A percentile compares a stretch with the other conserved stretches of the same genome.
Conservation (phyloP, 2,888 invertebrate species). For the Lasioglossum morio region DNA sequence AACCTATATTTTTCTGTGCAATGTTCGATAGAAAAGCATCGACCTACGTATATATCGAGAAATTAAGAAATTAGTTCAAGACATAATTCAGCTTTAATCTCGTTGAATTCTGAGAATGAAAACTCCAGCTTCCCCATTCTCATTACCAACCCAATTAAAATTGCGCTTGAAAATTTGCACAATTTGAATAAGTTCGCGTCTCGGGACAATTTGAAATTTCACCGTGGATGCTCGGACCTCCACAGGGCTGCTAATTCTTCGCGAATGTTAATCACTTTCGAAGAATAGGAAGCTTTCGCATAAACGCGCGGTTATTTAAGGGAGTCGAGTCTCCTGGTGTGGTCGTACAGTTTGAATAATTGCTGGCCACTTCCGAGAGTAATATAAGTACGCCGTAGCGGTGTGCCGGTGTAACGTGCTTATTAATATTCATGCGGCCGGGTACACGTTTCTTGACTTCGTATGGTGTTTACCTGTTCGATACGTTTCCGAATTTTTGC, state of each 20-base stretch:
- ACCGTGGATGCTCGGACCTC: not conserved
- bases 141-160: not conserved
- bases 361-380: slow-evolving; percentile 50
- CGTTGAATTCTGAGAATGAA: too few species aligned
- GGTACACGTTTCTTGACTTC: slow-evolving; percentile 53
- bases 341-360: slow-evolving; percentile 50
- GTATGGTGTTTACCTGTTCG: slow-evolving; percentile 56
- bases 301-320: slow-evolving; percentile 26
- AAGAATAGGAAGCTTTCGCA: slow-evolving; percentile 12
- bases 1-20: too few species aligned
- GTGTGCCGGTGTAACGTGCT: slow-evolving; percentile 48
- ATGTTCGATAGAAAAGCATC: too few species aligned
- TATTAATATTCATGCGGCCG: slow-evolving; percentile 60
- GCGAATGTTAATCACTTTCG: not conserved
- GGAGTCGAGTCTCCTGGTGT: slow-evolving; percentile 19
- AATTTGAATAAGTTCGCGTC: not conserved
- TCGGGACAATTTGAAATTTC: not conserved
- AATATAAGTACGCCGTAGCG: slow-evolving; percentile 41
- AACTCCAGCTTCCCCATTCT: too few species aligned
- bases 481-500: slow-evolving; percentile 56
- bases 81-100: too few species aligned
- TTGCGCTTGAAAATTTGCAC: not conserved
- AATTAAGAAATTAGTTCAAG: too few species aligned
- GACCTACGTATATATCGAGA: too few species aligned
- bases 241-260: not conserved